Evolutionary conservation across 23 tunicate genomes (phyloP), one percentile per base, ranked within the genome.

Genomic region (Corella eumyota): DNA sequence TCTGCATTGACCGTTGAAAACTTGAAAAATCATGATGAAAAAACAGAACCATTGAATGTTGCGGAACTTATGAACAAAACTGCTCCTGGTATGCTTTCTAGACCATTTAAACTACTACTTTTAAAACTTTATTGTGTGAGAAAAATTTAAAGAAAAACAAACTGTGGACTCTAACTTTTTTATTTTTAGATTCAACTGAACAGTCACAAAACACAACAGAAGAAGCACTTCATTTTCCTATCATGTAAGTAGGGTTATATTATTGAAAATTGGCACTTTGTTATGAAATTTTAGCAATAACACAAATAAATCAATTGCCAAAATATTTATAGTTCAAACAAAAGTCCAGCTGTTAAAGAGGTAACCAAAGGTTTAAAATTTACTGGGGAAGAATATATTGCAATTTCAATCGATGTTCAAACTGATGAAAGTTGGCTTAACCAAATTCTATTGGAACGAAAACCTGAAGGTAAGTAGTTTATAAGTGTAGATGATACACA

Each of bases 1-100:
- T n/a, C n/a, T n/a, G n/a, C n/a, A n/a, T n/a, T n/a, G n/a, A 79
- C 90, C 30, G 90, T 79, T 9, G 90, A 71, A 45, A 79, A 79
- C 58, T 24, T 79, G 36, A 64, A 71, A 30, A 60, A 63, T 25
- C 59, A 79, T 64, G 90, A 79, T 56, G 67, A 71, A 33, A 78
- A 79, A 49, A 79, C 78, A 32, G 46, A 60, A 0, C 70, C 64
- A 5, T 34, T 79, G 21, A 78, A 55, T 27, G 72, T 71, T n/a
- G 72, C 34, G 23, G 90, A 79, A 47, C 31, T 79, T 9, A 79
- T 79, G 78, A 37, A 65, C 0, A 79, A 71, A 64, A 50, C 56
- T 34, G 31, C 63, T 0, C 61, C 60, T 3, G 44, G 44, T 61
- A 61, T 26, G 2, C 15, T 9, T 15, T 15, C 48, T 40, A 15